Evolutionary conservation across 2,888 invertebrate genomes (phyloP).

Genomic region (Pomacea canaliculata): DNA sequence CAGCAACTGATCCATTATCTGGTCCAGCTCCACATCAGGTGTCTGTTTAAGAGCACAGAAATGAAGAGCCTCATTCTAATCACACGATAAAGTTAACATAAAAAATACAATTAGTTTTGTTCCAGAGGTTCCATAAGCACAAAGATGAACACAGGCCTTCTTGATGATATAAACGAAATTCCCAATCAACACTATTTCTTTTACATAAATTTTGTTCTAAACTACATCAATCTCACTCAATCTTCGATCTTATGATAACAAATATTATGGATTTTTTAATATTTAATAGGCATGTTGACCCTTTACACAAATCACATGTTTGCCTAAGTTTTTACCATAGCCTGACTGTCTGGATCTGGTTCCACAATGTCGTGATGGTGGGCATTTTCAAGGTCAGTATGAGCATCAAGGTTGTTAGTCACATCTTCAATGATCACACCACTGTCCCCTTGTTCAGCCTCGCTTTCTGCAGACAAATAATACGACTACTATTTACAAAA

Average conservation of each 20-base stretch:
- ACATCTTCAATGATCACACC: slow-evolving; percentile 62
- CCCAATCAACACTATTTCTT: no score
- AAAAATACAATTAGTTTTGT: not conserved
- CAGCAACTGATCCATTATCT: slow-evolving; percentile 79
- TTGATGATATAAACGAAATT: no score
- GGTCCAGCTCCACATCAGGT: slow-evolving; percentile 74
- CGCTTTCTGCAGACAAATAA: slow-evolving; percentile 6
- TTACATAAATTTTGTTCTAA: no score
- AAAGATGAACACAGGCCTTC: not conserved
- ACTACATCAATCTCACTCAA: no score
- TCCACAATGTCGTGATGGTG: slow-evolving; percentile 56
- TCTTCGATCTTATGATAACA: no score
- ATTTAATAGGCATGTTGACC: no score
- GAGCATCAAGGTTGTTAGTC: slow-evolving; percentile 42
- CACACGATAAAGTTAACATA: no score
- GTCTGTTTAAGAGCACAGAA: slow-evolving; percentile 6
- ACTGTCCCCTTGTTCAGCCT: slow-evolving; percentile 15
- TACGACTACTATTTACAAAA: not conserved
- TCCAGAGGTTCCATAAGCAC: not conserved
- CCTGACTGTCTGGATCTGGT: slow-evolving; percentile 37
- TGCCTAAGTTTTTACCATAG: slow-evolving; percentile 2
- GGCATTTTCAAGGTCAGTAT: slow-evolving; percentile 56
- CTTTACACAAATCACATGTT: no score
- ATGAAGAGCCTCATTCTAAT: no score
- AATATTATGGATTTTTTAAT: no score